Conservation (phyloP, 2,888 invertebrate species). For the Oithona nana region DNA sequence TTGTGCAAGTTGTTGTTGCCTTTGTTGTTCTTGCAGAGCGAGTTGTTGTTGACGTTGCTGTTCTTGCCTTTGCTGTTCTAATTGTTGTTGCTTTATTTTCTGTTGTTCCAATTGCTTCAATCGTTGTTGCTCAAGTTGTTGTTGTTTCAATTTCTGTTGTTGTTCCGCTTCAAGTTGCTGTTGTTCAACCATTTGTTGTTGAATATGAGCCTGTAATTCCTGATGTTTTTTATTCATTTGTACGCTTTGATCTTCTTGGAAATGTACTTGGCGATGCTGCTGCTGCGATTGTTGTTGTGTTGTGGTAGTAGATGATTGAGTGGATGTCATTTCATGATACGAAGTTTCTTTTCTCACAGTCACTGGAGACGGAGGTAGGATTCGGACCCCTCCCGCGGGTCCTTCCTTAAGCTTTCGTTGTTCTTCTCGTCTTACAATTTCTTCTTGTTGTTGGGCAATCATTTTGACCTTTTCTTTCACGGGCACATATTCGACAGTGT, state of each 20-base stretch:
- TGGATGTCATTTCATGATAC: no score
- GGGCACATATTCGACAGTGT: slow-evolving; percentile 3
- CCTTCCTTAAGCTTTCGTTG: background rate
- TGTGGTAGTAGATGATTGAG: no score
- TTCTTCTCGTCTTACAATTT: slow-evolving; percentile 13
- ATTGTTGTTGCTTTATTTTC: background rate
- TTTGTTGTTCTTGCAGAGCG: background rate
- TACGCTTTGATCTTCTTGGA: background rate
- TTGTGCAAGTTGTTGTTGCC: background rate
- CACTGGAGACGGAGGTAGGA: slow-evolving; percentile 13
- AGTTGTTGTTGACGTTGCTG: background rate
- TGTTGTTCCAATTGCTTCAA: background rate
- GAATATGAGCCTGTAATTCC: no score
- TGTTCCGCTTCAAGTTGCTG: background rate
- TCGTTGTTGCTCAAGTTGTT: background rate
- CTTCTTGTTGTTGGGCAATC: slow-evolving; percentile 15
- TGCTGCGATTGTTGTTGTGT: no score
- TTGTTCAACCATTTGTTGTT: background rate
- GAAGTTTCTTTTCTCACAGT: slow-evolving; percentile 12
- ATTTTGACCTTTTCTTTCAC: slow-evolving; percentile 17
- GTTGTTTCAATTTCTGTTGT: background rate
- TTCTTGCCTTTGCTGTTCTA: background rate
- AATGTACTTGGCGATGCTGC: no score
- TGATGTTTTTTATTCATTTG: background rate
- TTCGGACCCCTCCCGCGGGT: slow-evolving; percentile 6